Percentiles rank a stretch among this genome's conserved stretches.
These are phyloP conservation scores for Agapornis roseicollis DNA, from an alignment of 2,113 vertebrate species.

Conservation along the genomic window DNA sequence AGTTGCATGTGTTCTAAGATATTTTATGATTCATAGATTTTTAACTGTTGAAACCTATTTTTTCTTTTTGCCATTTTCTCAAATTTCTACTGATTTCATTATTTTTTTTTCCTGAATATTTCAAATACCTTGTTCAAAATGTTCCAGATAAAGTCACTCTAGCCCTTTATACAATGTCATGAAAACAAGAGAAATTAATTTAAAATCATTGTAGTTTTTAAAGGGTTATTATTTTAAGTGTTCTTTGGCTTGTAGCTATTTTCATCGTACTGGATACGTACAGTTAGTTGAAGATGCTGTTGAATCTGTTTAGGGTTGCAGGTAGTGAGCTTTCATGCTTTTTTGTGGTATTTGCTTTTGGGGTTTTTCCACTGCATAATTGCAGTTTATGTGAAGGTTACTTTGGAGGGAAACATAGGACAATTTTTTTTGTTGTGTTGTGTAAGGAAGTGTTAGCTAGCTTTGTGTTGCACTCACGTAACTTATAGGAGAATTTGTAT, in stretches of 20 bases:
- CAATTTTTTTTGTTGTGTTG: neutral
- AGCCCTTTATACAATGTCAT: neutral
- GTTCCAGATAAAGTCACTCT: neutral
- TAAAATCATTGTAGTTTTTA: neutral
- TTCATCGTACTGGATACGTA: neutral
- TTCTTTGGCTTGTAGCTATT: slow-evolving; percentile 4
- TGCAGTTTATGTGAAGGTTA: neutral
- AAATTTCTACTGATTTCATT: neutral
- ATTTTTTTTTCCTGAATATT: neutral
- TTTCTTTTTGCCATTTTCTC: neutral
- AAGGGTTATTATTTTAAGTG: neutral
- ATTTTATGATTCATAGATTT: neutral
- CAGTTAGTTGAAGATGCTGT: neutral
- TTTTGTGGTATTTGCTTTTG: neutral
- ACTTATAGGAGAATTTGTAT: neutral
- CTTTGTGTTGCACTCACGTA: neutral
- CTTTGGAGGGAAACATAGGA: neutral
- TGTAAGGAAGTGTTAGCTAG: neutral
- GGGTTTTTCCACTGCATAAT: neutral
- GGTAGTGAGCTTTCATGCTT: neutral
- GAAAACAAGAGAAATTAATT: neutral
- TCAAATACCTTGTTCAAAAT: neutral
- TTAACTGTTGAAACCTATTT: neutral
- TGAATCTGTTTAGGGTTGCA: neutral
- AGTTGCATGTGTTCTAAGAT: neutral